Evolutionary conservation across 1,140 invertebrate species (phyloP), one percentile per base, ranked within the genome.

Genomic region (Hyles euphorbiae): DNA sequence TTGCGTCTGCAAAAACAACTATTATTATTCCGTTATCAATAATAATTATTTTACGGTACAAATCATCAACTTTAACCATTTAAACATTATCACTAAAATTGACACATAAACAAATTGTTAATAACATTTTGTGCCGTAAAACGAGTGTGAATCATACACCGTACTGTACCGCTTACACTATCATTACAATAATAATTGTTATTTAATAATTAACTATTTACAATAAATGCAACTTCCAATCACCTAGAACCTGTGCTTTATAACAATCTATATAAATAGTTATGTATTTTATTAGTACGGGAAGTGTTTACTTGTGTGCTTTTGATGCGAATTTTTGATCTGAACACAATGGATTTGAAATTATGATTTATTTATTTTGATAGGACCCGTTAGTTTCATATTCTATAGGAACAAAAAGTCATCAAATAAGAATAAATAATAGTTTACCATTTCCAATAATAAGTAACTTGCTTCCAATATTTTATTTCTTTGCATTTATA

Each of bases 81-180:
- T 70, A 71, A 81, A 66, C 51, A 53, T 77, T 81, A 78, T 61
- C 66, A 82, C 81, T 87, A 88, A 88, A 88, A 88, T 88, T 88
- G 85, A 88, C 79, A 73, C 70, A 80, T 68, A 86, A 85, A 86
- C 82, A 76, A 86, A 83, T 72, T 74, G 74, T 71, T 65, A 74
- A 77, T 83, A 88, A 85, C 78, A 83, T 82, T 87, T 88, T 88
- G 85, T 88, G 85, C 85, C 82, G 74, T 83, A 88, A 88, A 88
- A 88, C 85, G 83, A 88, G 85, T 88, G 85, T 86, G 78, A 74
- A 40, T 12, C 68, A 65, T 77, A 79, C 81, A 86, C 83, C 74
- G 74, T 84, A 81, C 68, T 68, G 65, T 84, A 43, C 71, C 72
- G 72, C 76, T 82, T 83, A 83, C 52, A 70, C 72, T 76, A 78